Conservation (phyloP, 2,888 invertebrate genomes). For the Malachius bipustulatus region DNA sequence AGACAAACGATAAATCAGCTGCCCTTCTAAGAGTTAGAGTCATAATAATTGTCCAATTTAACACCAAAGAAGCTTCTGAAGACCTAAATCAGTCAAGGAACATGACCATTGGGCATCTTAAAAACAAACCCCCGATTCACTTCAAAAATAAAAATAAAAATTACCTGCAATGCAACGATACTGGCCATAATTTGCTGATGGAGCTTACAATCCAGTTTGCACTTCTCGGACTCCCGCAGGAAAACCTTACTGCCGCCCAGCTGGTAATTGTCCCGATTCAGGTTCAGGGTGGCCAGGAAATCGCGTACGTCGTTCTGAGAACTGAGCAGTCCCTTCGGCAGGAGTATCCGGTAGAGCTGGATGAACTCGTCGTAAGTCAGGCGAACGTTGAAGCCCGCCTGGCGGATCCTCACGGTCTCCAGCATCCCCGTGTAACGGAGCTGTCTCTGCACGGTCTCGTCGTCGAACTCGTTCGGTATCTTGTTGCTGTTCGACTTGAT, state of each 20-base stretch:
- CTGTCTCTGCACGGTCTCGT: constrained; percentile 82
- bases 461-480: constrained; percentile 85
- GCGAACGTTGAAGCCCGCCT: constrained; percentile 90
- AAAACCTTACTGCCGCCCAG: constrained; percentile 82
- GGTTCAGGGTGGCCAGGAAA: constrained; percentile 70
- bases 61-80: too few relatives aligned
- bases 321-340: constrained; percentile 78
- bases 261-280: constrained; percentile 85
- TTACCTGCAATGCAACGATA: constrained; percentile 68
- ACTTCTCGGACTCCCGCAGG: constrained; percentile 86
- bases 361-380: constrained; percentile 91
- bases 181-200: constrained; percentile 91
- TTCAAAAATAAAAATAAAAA: too few relatives aligned
- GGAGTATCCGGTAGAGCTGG: constrained; percentile 78
- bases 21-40: too few relatives aligned
- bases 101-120: too few relatives aligned
- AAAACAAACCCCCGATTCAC: too few relatives aligned
- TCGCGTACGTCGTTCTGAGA: constrained; percentile 76
- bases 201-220: constrained; percentile 79
- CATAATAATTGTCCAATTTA: too few relatives aligned
- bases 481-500: constrained; percentile 91
- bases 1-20: too few relatives aligned
- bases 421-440: constrained; percentile 93
- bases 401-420: constrained; percentile 87
- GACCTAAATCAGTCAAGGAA: too few relatives aligned